Base-by-base conservation (phyloP, 2,113 vertebrate species). In the Etia nguti region DNA sequence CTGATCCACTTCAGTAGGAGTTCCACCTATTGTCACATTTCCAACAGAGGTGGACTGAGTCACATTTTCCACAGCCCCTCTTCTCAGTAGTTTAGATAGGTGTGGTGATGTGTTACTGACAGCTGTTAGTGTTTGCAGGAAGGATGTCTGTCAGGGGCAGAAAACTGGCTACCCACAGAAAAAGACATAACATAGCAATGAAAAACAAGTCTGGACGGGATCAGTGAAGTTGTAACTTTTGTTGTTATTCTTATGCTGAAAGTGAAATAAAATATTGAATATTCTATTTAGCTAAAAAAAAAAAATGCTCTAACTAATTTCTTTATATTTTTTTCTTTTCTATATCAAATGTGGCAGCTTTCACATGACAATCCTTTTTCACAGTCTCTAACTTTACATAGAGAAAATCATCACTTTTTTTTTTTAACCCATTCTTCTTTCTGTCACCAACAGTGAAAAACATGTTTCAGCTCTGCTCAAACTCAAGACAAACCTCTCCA, bases 401-500 rank as follows among this genome's bases (percentile, higher is more conserved):
- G 7, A 68, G 11, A 13, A 4, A 22, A 13, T 22, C 8, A 1
- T 20, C 8, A 10, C n/a, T 50, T 54, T 54, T 22, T 34, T 31
- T 55, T 6, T 38, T 2, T 3, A 15, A 36, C 4, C 0, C 9
- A 41, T 52, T 22, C 8, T 41, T 26, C 8, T 2, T 29, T 31
- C 10, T 15, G 73, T 86, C 48, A 2, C 60, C 68, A 22, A 20
- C 96, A 99, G 98, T 93, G 96, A 97, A 81, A 95, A 84, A 48
- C 98, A 99, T 4, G 87, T 99, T 55, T 95, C 94, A 0, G 96
- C 97, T 0, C 96, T 99, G 92, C 95, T 99, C 80, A 90, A 97
- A 91, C 97, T 99, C 87, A 99, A 98, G 93, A 93, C 93, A 1
- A 98, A 96, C 82, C 46, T 99, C 68, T 88, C 94, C 2, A 95